Evolutionary conservation across 2,113 vertebrate species (phyloP), one percentile per base, ranked within the genome.

Genomic region (Petaurus breviceps): DNA sequence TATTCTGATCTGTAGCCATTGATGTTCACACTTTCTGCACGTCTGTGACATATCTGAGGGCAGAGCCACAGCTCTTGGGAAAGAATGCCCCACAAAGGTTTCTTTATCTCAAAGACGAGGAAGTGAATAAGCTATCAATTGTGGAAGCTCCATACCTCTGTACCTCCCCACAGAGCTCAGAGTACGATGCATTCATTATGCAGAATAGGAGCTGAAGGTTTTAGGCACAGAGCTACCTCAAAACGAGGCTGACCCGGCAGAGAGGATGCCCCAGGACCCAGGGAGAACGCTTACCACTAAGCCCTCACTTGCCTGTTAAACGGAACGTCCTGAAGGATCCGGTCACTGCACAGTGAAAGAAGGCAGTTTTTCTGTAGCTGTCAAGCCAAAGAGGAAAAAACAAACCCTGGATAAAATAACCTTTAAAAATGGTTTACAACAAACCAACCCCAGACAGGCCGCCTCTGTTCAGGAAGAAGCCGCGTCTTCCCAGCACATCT

Each of bases 281-380:
- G 68, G 37, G 68, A 43, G 4, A 19, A 77, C 68, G 93, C 97
- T 95, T 77, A 97, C 93, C 92, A 89, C 47, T 92, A 50, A 49
- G n/a, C 12, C 52, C 61, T 96, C 93, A 99, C 98, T 98, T 98
- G 99, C 99, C 99, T 99, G 99, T 99, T 99, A 98, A 99, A 99
- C 31, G 99, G 99, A 97, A 99, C 99, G 98, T 99, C 99, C 95
- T 99, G 99, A 97, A 99, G 98, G 95, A 99, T 99, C 95, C 99
- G 99, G 97, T 99, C 99, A 96, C 99, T 99, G 99, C 99, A 99
- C 51, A 99, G 99, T 95, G 99, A 99, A 97, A 99, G 99, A 92
- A 99, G 99, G 97, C 99, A 99, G 97, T 99, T 99, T 98, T 99
- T 99, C 98, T 99, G 99, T 98, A 99, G 98, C 99, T 99, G 84